phyloP scores from a whole-genome alignment of 2,113 vertebrate species.

The Labeo catla region DNA sequence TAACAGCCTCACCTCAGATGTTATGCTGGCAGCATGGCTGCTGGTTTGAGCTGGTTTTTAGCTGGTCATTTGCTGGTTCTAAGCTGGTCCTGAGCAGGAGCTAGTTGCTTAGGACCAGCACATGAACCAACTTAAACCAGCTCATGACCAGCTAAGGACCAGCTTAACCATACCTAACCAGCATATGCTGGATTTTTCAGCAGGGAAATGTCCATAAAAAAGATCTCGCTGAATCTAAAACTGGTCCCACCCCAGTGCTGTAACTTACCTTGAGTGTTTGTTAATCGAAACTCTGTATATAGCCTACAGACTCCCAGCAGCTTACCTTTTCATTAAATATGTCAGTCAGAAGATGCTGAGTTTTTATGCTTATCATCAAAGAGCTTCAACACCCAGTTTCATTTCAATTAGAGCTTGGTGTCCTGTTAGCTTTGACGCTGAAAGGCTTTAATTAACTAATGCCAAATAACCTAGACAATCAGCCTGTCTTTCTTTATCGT shows the following conservation, averaged over 20 bases:
- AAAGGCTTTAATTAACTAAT: constrained; percentile 53
- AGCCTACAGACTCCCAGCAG: background rate
- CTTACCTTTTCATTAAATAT: background rate
- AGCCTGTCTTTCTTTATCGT: background rate
- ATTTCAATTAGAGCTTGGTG: constrained; percentile 57
- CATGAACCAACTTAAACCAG: too few species aligned
- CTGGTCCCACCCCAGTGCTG: background rate
- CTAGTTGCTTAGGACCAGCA: too few species aligned
- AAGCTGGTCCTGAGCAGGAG: too few species aligned
- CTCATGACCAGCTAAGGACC: too few species aligned
- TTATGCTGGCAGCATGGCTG: background rate
- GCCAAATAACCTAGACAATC: constrained; percentile 35
- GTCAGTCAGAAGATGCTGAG: background rate
- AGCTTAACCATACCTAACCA: too few species aligned
- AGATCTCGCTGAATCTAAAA: background rate
- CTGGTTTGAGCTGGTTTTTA: too few species aligned
- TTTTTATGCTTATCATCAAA: constrained; percentile 28
- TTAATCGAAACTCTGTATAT: background rate
- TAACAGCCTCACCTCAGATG: background rate
- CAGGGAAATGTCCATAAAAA: background rate
- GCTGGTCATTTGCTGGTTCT: too few species aligned
- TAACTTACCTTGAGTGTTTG: background rate
- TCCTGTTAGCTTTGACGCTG: constrained; percentile 41
- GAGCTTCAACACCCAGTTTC: constrained; percentile 35
- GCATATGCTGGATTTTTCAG: too few species aligned